Evolutionary conservation across 2,113 vertebrate species (phyloP).

Genomic region (Neopipo cinnamomea): DNA sequence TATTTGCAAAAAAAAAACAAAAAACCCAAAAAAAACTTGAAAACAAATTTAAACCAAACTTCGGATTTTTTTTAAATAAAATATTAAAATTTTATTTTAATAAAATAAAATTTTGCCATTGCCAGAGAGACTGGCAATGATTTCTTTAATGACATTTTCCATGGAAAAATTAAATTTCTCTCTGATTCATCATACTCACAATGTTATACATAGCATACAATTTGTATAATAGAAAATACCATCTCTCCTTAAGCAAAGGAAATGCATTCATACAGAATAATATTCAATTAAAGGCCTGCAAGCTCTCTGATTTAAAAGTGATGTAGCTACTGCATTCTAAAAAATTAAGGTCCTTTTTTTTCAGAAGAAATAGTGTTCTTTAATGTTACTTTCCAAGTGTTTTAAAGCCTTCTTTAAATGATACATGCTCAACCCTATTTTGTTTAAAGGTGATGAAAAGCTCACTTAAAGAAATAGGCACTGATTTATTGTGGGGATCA

Average conservation of each 20-base stretch:
- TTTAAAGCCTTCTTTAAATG: background rate
- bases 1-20: background rate
- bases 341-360: background rate
- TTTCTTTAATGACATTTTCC: slow-evolving; percentile 13
- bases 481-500: background rate
- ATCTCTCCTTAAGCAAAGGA: background rate
- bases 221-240: slow-evolving; percentile 23
- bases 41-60: background rate
- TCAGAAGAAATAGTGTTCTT: background rate
- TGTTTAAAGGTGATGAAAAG: background rate
- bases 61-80: background rate
- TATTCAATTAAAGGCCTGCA: slow-evolving; percentile 22
- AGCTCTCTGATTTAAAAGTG: background rate
- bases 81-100: background rate
- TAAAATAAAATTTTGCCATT: too few relatives aligned
- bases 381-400: background rate
- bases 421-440: background rate
- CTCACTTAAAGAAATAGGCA: background rate
- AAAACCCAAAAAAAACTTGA: background rate
- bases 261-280: background rate
- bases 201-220: background rate
- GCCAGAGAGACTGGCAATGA: background rate
- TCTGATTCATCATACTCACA: background rate
- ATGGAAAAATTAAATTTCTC: background rate
- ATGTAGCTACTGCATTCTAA: background rate